phyloP scores from a whole-genome alignment of 1,140 invertebrate genomes.

The Bombus sylvicola region DNA sequence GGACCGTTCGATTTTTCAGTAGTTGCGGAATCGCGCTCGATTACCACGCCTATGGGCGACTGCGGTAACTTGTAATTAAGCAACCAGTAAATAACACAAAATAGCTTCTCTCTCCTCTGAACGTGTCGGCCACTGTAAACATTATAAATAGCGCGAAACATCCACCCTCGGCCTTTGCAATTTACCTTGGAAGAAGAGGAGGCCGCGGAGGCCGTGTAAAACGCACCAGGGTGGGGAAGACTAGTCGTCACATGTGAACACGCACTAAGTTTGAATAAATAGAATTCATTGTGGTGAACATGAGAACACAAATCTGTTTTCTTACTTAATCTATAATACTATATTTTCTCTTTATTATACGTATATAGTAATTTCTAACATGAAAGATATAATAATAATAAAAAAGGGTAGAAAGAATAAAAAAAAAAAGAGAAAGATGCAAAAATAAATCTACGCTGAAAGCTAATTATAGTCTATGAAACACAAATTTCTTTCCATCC shows the following conservation, averaged over 20 bases:
- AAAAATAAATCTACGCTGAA: background rate
- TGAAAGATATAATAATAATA: no score
- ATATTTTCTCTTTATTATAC: background rate
- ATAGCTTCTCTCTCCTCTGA: constrained; percentile 29
- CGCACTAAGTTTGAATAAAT: constrained; percentile 16
- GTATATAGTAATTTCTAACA: background rate
- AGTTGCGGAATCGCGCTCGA: constrained; percentile 26
- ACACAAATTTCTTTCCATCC: background rate
- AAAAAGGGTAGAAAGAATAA: no score
- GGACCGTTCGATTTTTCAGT: constrained; percentile 51
- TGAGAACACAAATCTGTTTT: background rate
- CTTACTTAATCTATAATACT: background rate
- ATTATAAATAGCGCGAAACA: constrained; percentile 67
- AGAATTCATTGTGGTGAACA: background rate
- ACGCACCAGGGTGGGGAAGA: background rate
- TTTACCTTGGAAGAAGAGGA: constrained; percentile 54
- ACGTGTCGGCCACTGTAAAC: constrained; percentile 56
- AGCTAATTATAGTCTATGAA: background rate
- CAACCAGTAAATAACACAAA: constrained; percentile 51
- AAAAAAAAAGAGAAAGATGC: no score
- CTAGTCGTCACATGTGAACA: background rate
- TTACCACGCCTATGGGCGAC: constrained; percentile 27
- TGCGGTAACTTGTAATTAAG: constrained; percentile 35
- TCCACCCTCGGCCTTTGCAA: constrained; percentile 66
- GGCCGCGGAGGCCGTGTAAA: constrained; percentile 14